Evolutionary conservation across 2,113 vertebrate genomes (phyloP).

Genomic region (Ariopsis seemanni): DNA sequence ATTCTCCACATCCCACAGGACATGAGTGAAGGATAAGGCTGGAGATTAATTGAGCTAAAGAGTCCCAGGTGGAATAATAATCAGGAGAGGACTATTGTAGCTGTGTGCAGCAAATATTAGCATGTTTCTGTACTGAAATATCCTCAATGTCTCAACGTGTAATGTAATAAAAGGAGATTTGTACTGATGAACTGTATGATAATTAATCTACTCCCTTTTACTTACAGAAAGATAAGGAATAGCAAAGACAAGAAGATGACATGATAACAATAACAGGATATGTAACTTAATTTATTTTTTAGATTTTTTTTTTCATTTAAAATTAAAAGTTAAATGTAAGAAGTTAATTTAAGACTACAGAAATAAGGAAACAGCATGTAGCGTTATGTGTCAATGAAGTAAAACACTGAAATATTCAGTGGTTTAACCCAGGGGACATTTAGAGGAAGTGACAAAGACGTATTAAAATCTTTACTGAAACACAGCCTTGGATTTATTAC

Average conservation of each 20-base stretch:
- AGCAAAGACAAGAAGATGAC: neutral
- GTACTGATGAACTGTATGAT: neutral
- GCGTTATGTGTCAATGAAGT: neutral
- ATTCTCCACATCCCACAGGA: neutral
- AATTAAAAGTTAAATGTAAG: neutral
- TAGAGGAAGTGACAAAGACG: neutral
- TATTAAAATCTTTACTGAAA: neutral
- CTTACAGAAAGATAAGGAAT: neutral
- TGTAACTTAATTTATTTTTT: neutral
- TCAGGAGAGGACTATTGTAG: neutral
- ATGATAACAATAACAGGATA: neutral
- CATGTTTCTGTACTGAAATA: neutral
- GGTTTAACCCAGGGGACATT: neutral
- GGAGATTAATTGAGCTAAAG: constrained; percentile 11
- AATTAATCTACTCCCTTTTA: neutral
- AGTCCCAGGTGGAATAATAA: constrained; percentile 10
- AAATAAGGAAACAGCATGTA: neutral
- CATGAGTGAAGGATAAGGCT: neutral
- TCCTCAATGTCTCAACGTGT: neutral
- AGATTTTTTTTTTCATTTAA: neutral
- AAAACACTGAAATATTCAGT: neutral
- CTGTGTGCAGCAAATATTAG: neutral
- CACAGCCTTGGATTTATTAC: neutral
- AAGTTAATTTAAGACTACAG: neutral
- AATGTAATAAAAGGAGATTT: neutral